Evolutionary conservation across 2,113 vertebrate species (phyloP).

Genomic region (Tupaia tana): DNA sequence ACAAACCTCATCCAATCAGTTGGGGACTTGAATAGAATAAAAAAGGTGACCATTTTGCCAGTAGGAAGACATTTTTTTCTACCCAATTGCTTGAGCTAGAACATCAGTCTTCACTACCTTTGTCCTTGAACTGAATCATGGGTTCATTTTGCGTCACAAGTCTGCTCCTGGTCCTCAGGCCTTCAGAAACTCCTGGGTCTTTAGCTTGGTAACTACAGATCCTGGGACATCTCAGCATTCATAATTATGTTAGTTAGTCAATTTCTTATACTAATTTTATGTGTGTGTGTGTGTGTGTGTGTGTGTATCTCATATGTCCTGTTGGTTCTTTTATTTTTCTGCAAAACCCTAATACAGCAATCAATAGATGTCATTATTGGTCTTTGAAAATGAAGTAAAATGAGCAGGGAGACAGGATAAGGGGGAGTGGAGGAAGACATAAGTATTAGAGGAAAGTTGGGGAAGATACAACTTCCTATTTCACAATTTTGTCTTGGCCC

Average conservation of each 20-base stretch:
- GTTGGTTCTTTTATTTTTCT: background rate
- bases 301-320: background rate
- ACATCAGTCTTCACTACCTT: background rate
- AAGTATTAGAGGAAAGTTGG: background rate
- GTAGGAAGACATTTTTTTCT: background rate
- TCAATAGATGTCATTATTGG: background rate
- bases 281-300: background rate
- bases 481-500: background rate
- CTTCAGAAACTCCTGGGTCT: background rate
- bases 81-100: background rate
- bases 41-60: background rate
- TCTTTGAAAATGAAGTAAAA: slow-evolving; percentile 12
- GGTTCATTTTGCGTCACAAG: background rate
- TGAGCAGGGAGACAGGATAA: background rate
- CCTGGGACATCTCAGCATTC: background rate
- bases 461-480: background rate
- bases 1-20: background rate
- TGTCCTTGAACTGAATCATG: background rate
- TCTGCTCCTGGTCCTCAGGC: background rate
- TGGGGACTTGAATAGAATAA: background rate
- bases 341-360: background rate
- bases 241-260: background rate
- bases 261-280: background rate
- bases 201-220: background rate
- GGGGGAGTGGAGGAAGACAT: background rate